Conservation (phyloP, 64 coral and sea anemone genomes). For the Hydrozoanthus tunicans region DNA sequence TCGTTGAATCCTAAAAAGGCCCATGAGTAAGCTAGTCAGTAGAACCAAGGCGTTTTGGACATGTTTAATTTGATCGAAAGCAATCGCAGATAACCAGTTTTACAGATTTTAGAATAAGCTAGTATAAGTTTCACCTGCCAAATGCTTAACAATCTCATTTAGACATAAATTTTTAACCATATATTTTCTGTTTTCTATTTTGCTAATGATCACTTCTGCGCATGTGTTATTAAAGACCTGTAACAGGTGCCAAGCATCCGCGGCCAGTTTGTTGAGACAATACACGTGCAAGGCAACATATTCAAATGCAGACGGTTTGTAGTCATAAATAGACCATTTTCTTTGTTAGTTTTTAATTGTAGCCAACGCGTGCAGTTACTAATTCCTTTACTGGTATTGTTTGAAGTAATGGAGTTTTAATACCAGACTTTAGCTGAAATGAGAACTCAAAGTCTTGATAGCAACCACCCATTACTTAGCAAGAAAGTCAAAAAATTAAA, state of each 20-base stretch:
- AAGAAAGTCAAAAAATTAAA: slow-evolving; percentile 8
- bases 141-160: not conserved
- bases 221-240: slow-evolving; percentile 16
- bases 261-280: not conserved
- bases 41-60: too few species aligned
- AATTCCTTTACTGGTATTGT: slow-evolving; percentile 52
- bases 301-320: not conserved
- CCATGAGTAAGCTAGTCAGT: too few species aligned
- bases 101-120: not conserved
- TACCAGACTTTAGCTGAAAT: not conserved
- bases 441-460: not conserved
- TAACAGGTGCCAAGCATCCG: slow-evolving; percentile 22
- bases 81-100: too few species aligned
- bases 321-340: not conserved
- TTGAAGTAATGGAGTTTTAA: not conserved
- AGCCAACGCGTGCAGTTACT: not conserved
- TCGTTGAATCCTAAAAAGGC: too few species aligned
- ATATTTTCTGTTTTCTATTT: not conserved
- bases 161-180: slow-evolving; percentile 43
- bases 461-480: not conserved
- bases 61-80: too few species aligned
- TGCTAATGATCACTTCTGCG: not conserved
- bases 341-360: slow-evolving; percentile 15
- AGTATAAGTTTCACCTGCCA: not conserved
- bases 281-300: slow-evolving; percentile 12